These are phyloP conservation scores for Acanthis flammea DNA, from an alignment of 2,797 vertebrate genomes.

Conservation along the genomic window DNA sequence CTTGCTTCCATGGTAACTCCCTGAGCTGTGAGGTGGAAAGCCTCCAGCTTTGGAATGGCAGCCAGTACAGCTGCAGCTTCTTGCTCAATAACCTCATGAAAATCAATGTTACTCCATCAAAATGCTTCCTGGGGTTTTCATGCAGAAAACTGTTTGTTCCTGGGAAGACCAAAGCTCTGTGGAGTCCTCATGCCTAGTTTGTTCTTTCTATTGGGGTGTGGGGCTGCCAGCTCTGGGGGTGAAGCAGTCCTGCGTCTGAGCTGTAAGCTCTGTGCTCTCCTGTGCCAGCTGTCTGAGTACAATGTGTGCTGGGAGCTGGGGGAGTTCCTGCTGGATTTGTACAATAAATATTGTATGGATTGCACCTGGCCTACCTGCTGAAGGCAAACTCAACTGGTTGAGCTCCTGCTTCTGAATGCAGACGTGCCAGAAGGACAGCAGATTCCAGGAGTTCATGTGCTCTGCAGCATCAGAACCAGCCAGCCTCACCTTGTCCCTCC, in stretches of 20 bases:
- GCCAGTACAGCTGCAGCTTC: neutral
- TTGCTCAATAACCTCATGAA: neutral
- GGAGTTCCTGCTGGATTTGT: neutral
- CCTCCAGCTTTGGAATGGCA: neutral
- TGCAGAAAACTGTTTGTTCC: neutral
- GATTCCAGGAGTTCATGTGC: neutral
- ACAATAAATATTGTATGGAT: fast-evolving
- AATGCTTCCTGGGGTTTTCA: neutral
- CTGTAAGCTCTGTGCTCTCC: too few relatives aligned
- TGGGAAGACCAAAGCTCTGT: neutral
- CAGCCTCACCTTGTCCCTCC: fast-evolving
- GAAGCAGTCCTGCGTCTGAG: neutral
- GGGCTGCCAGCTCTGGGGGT: neutral
- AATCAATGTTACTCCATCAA: neutral
- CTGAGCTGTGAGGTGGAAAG: neutral
- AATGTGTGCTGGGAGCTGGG: neutral
- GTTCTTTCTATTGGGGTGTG: neutral
- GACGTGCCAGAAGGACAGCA: neutral
- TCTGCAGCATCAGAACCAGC: fast-evolving
- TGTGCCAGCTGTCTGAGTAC: fast-evolving
- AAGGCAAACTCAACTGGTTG: neutral
- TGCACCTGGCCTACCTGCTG: fast-evolving
- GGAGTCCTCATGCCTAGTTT: neutral
- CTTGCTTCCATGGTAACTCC: conserved; percentile 7
- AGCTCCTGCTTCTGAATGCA: neutral